A percentile compares a stretch with the other conserved stretches of the same genome.
Conservation (phyloP, 2,797 vertebrate species). For the Denticeps clupeoides region DNA sequence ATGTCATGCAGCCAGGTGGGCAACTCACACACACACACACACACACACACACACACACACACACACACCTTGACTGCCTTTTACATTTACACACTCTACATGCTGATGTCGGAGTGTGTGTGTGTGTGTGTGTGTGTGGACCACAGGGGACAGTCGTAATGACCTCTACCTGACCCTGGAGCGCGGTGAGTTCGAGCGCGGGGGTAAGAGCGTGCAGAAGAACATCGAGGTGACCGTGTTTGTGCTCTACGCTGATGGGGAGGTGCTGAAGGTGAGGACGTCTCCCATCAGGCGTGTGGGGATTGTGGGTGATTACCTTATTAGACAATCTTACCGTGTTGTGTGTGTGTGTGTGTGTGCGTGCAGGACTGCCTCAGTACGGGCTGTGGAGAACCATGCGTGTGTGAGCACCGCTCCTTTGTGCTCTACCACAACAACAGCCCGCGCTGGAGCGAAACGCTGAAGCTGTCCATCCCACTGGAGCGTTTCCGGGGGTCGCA, state of each 20-base stretch:
- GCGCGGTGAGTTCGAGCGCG: constrained; percentile 91
- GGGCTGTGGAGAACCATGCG: constrained; percentile 84
- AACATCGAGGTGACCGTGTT: constrained; percentile 97
- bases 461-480: constrained; percentile 95
- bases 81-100: neutral
- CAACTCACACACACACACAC: neutral
- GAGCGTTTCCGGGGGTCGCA: constrained; percentile 95
- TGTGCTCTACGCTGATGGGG: constrained; percentile 92
- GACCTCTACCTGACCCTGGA: constrained; percentile 93
- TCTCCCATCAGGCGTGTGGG: too few relatives aligned
- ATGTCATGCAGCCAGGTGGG: constrained; percentile 98
- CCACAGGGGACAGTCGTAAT: constrained; percentile 84
- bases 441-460: constrained; percentile 94
- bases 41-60: neutral
- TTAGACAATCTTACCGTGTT: too few relatives aligned
- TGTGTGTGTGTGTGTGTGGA: neutral
- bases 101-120: neutral
- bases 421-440: constrained; percentile 98
- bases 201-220: constrained; percentile 97
- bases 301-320: too few relatives aligned
- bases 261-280: constrained; percentile 91
- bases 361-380: constrained; percentile 91
- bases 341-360: neutral
- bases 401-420: constrained; percentile 86
- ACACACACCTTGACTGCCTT: constrained; percentile 4